Evolutionary conservation across 2,113 vertebrate species (phyloP), one percentile per base, ranked within the genome.

Genomic region (Apeltes quadracus): DNA sequence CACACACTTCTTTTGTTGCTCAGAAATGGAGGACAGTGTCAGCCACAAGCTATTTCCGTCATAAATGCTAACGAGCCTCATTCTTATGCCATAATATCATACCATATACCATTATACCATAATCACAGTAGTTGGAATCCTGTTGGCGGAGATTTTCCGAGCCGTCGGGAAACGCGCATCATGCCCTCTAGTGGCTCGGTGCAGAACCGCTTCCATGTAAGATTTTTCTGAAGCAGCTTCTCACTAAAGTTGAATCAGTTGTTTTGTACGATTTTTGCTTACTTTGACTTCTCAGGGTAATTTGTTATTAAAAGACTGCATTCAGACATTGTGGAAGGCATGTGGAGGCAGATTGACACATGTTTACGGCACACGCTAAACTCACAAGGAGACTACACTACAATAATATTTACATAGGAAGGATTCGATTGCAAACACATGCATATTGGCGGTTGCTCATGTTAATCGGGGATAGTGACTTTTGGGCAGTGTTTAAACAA

Each of bases 1-100:
- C n/a, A 64, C 7, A 50, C 65, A 18, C 4, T 10, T 10, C 20
- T 61, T 50, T 11, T 36, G 63, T 58, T n/a, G 7, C 43, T 65
- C 34, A 14, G 15, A 25, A 18, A 79, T 61, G 63, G 53, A 68
- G 29, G 15, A 20, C 57, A 36, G 13, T 71, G 68, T 55, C 72
- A 63, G 44, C 14, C 48, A 58, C 59, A 50, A 76, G 36, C 71
- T 53, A 69, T 78, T 79, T 75, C 62, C 36, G 36, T 78, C 72
- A 79, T 70, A 68, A 83, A 82, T 23, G 68, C 75, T 84, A 84
- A 83, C 81, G 79, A 83, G 72, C 41, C 62, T 48, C 65, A 11
- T 57, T 74, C 65, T 76, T 25, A 23, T 1, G 25, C 29, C 29
- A 29, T 29, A 29, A 29, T 29, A n/a, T n/a, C n/a, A n/a, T n/a